These are phyloP conservation scores for Micromussa lordhowensis DNA, from an alignment of 92 coral and sea anemone genomes.

Conservation along the genomic window DNA sequence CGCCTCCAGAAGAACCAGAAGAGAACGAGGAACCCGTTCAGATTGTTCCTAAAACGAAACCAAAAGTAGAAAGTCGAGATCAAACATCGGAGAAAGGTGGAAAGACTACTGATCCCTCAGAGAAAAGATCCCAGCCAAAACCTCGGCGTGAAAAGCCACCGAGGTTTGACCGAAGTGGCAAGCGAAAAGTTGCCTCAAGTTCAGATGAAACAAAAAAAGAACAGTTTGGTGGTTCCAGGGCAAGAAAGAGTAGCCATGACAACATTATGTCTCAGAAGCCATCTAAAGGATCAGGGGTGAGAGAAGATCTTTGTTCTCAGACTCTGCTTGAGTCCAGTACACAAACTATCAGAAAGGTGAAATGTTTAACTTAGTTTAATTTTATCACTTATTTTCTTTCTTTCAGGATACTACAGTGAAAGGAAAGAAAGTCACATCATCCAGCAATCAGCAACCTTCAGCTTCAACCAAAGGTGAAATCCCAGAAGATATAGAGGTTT, in stretches of 20 bases:
- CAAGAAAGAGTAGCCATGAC: constrained; percentile 37
- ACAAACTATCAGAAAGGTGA: neutral
- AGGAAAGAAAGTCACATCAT: constrained; percentile 11
- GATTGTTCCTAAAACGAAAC: constrained; percentile 30
- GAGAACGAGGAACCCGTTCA: constrained; percentile 52
- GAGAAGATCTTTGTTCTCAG: neutral
- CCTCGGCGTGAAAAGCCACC: constrained; percentile 86
- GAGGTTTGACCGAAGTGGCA: constrained; percentile 73
- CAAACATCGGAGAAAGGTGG: constrained; percentile 44
- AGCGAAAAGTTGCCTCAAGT: constrained; percentile 56
- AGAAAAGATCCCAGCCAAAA: constrained; percentile 75
- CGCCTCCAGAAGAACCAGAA: constrained; percentile 84
- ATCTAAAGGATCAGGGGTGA: constrained; percentile 20
- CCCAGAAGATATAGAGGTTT: neutral
- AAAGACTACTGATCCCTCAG: constrained; percentile 43
- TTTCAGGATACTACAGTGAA: constrained; percentile 13
- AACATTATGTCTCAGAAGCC: constrained; percentile 20
- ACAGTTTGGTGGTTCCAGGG: constrained; percentile 39
- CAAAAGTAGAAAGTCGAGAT: constrained; percentile 44
- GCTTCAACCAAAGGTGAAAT: constrained; percentile 13
- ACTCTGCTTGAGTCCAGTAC: too few species aligned
- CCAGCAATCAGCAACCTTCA: constrained; percentile 25
- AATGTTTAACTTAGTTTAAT: neutral
- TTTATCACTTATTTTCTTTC: neutral
- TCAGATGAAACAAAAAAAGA: constrained; percentile 71